Evolutionary conservation across 2,888 invertebrate genomes (phyloP), one percentile per base, ranked within the genome.

Genomic region (Phengaris alcon): DNA sequence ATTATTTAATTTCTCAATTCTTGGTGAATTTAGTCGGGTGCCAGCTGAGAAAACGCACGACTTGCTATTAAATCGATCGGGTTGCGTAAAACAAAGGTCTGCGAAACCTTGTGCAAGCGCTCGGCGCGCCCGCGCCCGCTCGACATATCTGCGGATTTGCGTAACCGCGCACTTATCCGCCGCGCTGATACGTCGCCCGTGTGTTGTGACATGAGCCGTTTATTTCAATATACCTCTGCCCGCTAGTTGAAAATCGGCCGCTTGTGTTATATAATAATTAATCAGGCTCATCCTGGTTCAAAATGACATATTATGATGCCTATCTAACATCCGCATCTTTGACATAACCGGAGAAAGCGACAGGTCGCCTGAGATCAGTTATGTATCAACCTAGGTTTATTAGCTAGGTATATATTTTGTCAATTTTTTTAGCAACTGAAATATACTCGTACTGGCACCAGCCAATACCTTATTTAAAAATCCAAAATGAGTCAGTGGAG

Each of bases 1-100:
- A 64, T 74, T 64, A 68, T 70, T 70, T 64, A 59, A 64, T 74
- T 59, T 75, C 75, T 68, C 75, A 75, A 75, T 75, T 75, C 46
- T 69, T 70, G 70, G 75, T 75, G 75, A 75, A 75, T 75, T 75
- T 70, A 75, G 69, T 81, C 84, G 85, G 84, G 87, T 86, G 85
- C 86, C 88, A 88, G 89, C 89, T 91, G 89, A 88, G 90, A 90
- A 90, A 91, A 91, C 88, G 90, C 88, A 90, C 90, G 90, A 90
- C 89, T 87, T 87, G 88, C 89, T 90, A 89, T 92, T 92, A 91
- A 93, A 91, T 91, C 91, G 91, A 93, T 91, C 90, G 85, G 85
- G 90, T 93, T 93, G 93, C 93, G 91, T 92, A 93, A 93, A 93
- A 93, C 93, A 93, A 93, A 93, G 93, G 93, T 93, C 93, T 93